These are phyloP conservation scores for Stylophora pistillata DNA, from an alignment of 64 coral and sea anemone genomes.

Conservation along the genomic window DNA sequence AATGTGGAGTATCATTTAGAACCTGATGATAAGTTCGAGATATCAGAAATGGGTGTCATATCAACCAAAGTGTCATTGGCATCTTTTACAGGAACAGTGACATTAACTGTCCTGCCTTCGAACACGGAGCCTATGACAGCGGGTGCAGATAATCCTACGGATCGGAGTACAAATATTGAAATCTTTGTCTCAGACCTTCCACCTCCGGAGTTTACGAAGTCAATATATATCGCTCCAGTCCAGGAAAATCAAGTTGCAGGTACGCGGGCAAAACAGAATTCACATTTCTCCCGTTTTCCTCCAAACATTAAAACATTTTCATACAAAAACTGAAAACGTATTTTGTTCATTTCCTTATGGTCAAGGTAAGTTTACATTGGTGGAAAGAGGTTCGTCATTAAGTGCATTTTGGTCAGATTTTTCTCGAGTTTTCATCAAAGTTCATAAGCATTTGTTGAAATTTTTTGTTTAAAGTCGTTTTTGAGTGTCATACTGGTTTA, in stretches of 20 bases:
- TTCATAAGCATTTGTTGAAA: no score
- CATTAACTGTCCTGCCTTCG: conserved; percentile 5
- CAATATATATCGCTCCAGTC: conserved; percentile 33
- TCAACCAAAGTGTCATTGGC: conserved; percentile 43
- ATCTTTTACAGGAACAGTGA: conserved; percentile 33
- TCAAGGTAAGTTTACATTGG: no score
- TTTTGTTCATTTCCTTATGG: no score
- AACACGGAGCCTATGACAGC: conserved; percentile 68
- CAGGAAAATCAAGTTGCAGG: conserved; percentile 48
- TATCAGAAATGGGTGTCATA: conserved; percentile 43
- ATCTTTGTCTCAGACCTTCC: conserved; percentile 53
- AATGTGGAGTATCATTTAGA: conserved; percentile 56
- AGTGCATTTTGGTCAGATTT: no score
- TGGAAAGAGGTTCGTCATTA: no score
- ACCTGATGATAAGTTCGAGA: conserved; percentile 59
- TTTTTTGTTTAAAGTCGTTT: no score
- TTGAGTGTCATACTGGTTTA: no score
- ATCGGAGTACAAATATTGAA: background rate
- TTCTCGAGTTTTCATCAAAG: no score
- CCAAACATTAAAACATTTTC: no score
- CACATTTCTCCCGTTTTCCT: background rate
- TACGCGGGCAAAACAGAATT: background rate
- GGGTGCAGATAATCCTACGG: background rate
- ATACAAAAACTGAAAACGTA: no score
- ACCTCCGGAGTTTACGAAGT: conserved; percentile 51